Conservation (phyloP, 2,888 invertebrate species). For the Altica lythri region DNA sequence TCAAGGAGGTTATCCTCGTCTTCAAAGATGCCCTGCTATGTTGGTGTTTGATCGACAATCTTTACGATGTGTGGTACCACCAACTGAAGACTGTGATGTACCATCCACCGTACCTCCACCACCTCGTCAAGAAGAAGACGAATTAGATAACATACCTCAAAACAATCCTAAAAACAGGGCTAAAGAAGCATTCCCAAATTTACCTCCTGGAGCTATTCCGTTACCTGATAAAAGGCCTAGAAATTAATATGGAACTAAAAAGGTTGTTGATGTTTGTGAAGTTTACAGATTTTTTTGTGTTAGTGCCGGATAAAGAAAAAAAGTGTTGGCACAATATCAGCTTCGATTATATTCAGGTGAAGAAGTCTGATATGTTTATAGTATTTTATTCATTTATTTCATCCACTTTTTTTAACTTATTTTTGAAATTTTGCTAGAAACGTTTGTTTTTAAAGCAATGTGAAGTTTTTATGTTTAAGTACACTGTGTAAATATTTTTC, state of each 20-base stretch:
- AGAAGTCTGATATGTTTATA: no score
- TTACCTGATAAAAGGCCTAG: constrained; percentile 48
- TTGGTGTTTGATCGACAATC: constrained; percentile 83
- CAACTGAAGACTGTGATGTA: constrained; percentile 86
- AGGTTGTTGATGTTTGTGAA: no score
- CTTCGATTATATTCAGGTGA: no score
- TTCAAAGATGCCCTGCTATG: constrained; percentile 90
- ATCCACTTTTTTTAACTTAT: no score
- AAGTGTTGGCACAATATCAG: no score
- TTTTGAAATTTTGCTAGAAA: no score
- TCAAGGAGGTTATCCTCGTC: constrained; percentile 89
- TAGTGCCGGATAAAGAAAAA: no score
- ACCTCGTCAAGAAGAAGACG: constrained; percentile 61
- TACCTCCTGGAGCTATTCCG: constrained; percentile 56
- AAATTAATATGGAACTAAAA: constrained; percentile 27
- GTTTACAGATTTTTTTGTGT: no score
- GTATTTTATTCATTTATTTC: no score
- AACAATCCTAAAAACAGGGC: constrained; percentile 49
- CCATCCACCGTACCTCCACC: constrained; percentile 76
- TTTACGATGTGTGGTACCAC: constrained; percentile 83
- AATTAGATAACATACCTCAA: constrained; percentile 47
- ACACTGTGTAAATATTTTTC: no score
- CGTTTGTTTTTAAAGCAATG: no score
- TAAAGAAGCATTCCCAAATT: constrained; percentile 46
- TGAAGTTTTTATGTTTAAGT: no score